Evolutionary conservation across 2,113 vertebrate genomes (phyloP), one percentile per base, ranked within the genome.

Genomic region (Halichoeres trimaculatus): DNA sequence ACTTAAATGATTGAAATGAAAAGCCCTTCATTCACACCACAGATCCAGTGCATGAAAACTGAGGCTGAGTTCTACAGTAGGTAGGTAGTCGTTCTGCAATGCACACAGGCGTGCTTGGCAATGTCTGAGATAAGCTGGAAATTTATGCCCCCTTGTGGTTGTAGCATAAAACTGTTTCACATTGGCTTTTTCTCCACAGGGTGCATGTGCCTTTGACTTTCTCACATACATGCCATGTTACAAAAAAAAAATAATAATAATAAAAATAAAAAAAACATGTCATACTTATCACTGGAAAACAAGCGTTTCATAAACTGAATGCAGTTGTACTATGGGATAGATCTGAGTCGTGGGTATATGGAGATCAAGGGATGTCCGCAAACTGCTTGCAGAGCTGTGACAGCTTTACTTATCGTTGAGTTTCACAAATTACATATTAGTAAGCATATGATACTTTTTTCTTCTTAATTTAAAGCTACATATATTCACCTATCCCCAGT

Each of bases 131-230:
- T 55, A 58, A 40, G 13, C 23, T 77, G 71, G 70, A 59, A 26
- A 51, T 14, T 19, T n/a, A 41, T 51, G 61, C 79, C 83, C 75
- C 74, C 88, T 72, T 67, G 70, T 76, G 86, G 78, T 66, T 22
- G 6, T 14, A 41, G 54, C 22, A 55, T 5, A 17, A 30, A 13
- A 81, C 26, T 50, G 40, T 50, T 74, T 64, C 35, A 63, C 17
- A 22, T 16, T 41, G 14, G 11, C n/a, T 50, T 9, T 19, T 70
- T 4, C n/a, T 36, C 8, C 14, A 17, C 5, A 34, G 10, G n/a
- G 26, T 17, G 14, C 17, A 53, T 64, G 45, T 62, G 74, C 38
- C 22, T 17, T 43, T 8, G 24, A 56, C 40, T 69, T 30, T 3
- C 0, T 55, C 40, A 62, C 5, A 26, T 20, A 30, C 1, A 51